Evolutionary conservation across 2,797 vertebrate genomes (phyloP).

Genomic region (Euthynnus affinis): DNA sequence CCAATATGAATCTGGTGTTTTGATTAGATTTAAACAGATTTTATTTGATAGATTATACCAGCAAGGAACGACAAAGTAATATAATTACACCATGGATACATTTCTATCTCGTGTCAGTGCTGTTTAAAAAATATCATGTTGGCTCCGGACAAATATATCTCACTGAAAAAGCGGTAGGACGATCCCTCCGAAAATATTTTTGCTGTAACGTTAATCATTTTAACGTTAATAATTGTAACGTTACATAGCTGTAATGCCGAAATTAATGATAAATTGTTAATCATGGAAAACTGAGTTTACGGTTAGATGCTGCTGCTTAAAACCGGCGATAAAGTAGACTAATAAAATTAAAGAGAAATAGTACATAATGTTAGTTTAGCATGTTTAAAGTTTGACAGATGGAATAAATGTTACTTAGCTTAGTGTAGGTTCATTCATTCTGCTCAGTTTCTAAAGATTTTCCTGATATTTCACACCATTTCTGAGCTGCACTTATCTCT

Average conservation of each 20-base stretch:
- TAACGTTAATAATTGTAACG: neutral
- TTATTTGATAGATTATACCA: neutral
- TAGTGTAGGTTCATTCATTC: neutral
- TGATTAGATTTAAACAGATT: conserved; percentile 38
- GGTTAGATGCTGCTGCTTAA: neutral
- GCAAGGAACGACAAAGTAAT: fast-evolving
- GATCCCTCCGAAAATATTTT: neutral
- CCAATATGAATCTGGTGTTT: conserved; percentile 60
- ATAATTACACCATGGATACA: fast-evolving
- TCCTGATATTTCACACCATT: neutral
- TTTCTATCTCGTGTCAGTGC: conserved; percentile 1
- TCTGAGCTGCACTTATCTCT: neutral
- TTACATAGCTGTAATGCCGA: too few species aligned
- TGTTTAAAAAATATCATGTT: neutral
- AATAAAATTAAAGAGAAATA: neutral
- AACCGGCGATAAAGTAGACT: neutral
- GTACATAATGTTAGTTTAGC: neutral
- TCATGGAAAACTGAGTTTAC: neutral
- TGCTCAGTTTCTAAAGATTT: neutral
- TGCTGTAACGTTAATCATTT: neutral
- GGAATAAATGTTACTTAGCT: neutral
- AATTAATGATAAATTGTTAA: neutral
- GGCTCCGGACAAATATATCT: conserved; percentile 27
- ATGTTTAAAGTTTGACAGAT: neutral
- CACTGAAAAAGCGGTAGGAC: conserved; percentile 56